Percentiles rank a stretch among this genome's conserved stretches.
phyloP scores from a whole-genome alignment of 2,113 vertebrate genomes.

The Rhinoptilus africanus region DNA sequence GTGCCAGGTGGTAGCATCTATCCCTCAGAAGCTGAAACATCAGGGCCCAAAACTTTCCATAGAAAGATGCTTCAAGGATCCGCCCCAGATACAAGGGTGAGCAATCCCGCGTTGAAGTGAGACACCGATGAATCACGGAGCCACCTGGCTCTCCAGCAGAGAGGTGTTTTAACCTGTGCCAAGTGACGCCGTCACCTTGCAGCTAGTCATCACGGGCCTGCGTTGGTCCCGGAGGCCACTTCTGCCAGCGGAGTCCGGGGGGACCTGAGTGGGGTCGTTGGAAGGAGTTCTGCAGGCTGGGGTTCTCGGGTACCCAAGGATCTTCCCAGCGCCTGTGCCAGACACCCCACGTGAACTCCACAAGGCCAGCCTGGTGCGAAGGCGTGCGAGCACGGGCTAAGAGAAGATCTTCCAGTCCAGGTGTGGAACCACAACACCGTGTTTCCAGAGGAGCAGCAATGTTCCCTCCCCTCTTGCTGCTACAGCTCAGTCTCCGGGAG shows the following conservation, averaged over 20 bases:
- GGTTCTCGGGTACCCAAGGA: neutral
- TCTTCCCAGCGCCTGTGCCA: neutral
- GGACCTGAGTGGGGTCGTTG: neutral
- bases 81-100: neutral
- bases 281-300: neutral
- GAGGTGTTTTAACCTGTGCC: neutral
- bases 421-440: neutral
- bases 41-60: neutral
- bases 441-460: neutral
- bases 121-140: neutral
- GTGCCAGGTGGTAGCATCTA: neutral
- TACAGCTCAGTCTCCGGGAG: neutral
- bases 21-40: neutral
- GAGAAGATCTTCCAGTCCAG: neutral
- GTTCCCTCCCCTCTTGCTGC: neutral
- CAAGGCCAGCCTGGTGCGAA: neutral
- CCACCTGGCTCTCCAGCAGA: neutral
- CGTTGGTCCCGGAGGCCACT: neutral
- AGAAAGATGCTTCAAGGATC: neutral
- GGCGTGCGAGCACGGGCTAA: neutral
- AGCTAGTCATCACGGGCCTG: neutral
- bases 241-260: neutral
- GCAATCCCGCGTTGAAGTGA: neutral
- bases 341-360: neutral
- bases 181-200: neutral